Base-by-base conservation (phyloP, 1,140 invertebrate genomes). In the Scaptomyza pallida region DNA sequence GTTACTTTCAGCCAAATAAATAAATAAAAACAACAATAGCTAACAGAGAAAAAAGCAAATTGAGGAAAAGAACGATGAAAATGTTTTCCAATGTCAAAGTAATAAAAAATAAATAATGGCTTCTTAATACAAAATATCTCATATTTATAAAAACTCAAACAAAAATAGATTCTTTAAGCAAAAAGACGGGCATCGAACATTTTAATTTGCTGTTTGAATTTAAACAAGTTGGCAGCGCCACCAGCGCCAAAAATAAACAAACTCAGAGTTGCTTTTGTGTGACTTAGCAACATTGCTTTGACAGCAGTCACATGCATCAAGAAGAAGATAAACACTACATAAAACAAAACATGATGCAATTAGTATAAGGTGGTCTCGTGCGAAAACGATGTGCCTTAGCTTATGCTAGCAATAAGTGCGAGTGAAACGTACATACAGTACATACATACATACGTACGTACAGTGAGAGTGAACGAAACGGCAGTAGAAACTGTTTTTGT, bases 21-120 rank as follows among this genome's bases (percentile, higher is more conserved):
- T 67, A 80, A 60, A 80, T 72, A 9, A 80, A 80, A n/a, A n/a
- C n/a, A n/a, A n/a, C n/a, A n/a, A 80, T 75, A 75, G 77, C 77
- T 80, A 65, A 68, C 72, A 75, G 75, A 80, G 67, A 79, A 67
- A 62, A 72, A 62, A 67, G 43, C 59, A 79, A 75, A 65, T 75
- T 54, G 64, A 61, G 55, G 71, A 55, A 41, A 51, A 70, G 51
- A 48, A 60, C 5, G 12, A 12, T 5, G 12, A 21, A 26, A 15
- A 59, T 19, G 5, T 19, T 33, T 50, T 69, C 60, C 64, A 56
- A 78, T 47, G 64, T 72, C 76, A 61, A 61, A 61, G 76, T 67
- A 80, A 80, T 75, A 80, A 80, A 79, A 30, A 80, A 80, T 75
- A 75, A 80, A 80, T 80, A 80, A 80, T 80, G 56, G 67, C 77